Base-by-base conservation (phyloP, 2,888 invertebrate species). In the Nomada flava region DNA sequence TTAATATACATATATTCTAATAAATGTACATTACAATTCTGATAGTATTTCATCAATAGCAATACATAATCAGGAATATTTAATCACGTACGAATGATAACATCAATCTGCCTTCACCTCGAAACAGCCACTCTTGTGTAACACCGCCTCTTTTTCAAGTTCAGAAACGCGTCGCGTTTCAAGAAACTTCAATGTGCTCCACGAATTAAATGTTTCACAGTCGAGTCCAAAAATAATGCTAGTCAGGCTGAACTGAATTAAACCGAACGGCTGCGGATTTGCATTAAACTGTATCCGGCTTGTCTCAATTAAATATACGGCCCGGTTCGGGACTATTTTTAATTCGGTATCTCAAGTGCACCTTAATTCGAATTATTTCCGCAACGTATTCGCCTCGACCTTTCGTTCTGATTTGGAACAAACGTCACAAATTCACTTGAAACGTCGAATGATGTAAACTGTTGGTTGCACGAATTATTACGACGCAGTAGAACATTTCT, bases 211-310 rank as follows among this genome's bases (percentile, higher is more conserved):
- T 65, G 20, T 60, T 47, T 62, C 65, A 53, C 18, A 67, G 53
- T 15, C 26, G 29, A 52, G 18, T 77, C 74, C 29, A 73, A 77
- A 67, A 73, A 73, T 73, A 77, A 50, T 23, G n/a, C 29, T 23
- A 29, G 18, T 50, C 36, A 36, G 29, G 36, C 55, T 29, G 23
- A 44, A 60, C 60, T 44, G 64, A 77, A 67, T 59, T 50, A 72
- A 76, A 65, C 42, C 50, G 71, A 76, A 64, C 64, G 71, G 71
- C 63, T 69, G 76, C 55, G 53, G 55, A 68, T 69, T 75, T 65
- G 20, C 36, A 20, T 65, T 20, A 18, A 59, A 74, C 20, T 18
- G 65, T 65, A 50, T 65, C 65, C 53, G 42, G 69, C 68, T 69
- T 62, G 59, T 69, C 53, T 72, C 72, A 63, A 73, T 65, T 47